Conservation (phyloP, 2,797 vertebrate genomes). For the Intellagama lesueurii region DNA sequence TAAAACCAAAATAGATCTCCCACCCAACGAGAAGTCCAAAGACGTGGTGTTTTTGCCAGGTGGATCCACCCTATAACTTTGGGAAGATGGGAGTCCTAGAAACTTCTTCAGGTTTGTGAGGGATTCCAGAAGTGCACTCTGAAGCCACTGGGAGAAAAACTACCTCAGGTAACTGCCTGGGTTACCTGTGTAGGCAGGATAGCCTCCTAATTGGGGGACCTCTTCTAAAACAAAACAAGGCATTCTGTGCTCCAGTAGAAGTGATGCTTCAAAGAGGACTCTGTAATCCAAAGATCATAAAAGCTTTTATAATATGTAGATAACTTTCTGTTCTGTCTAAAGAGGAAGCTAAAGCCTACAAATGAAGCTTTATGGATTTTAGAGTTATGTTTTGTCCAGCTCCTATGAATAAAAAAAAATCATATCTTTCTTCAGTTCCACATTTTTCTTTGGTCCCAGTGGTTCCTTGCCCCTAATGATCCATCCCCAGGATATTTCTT, state of each 20-base stretch:
- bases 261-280: constrained; percentile 20
- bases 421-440: no score
- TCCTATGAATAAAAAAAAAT: no score
- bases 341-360: constrained; percentile 2
- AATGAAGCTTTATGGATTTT: no score
- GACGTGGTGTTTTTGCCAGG: background rate
- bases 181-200: no score
- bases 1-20: no score
- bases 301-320: constrained; percentile 33
- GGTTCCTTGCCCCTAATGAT: background rate
- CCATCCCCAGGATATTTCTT: no score
- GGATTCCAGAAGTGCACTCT: background rate
- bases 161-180: background rate
- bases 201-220: constrained; percentile 11
- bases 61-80: background rate
- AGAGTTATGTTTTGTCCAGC: no score
- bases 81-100: no score
- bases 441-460: no score
- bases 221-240: constrained; percentile 33
- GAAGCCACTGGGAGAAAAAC: background rate
- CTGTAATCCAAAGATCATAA: constrained; percentile 51
- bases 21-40: background rate
- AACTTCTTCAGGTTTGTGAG: background rate
- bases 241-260: background rate
- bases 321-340: constrained; percentile 54